Base-by-base conservation (phyloP, 2,888 invertebrate species). In the Ichneumon xanthorius region DNA sequence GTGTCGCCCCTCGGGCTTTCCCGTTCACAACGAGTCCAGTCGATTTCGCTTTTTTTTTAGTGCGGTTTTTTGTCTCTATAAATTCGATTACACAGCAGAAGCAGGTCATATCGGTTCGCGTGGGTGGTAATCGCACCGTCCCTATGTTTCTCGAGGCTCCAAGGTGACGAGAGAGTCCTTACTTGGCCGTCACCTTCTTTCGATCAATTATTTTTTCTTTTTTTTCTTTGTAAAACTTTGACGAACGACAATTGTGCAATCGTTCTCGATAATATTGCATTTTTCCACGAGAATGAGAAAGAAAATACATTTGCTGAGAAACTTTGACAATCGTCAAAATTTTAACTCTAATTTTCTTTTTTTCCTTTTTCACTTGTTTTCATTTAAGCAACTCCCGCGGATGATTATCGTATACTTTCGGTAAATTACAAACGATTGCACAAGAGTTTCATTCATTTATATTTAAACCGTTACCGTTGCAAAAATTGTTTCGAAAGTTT, bases 11-110 rank as follows among this genome's bases (percentile, higher is more conserved):
- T 30, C 45, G 71, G 63, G 67, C 63, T 71, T 76, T 48, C 53
- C 37, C 75, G 53, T 65, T 77, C 63, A n/a, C 53, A 65, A 63
- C 79, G 55, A 76, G 53, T 75, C 75, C 40, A 71, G 67, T 79
- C 48, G 48, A 65, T 78, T 70, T 45, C 37, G 19, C 33, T 19
- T 55, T 11, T 22, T 61, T 58, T 67, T 61, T 26, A 1, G 22
- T 61, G 37, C 26, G 14, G 33, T 78, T 45, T 67, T 40, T 11
- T 58, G 19, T 63, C n/a, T 71, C 58, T 45, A 68, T 48, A 48
- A 80, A 14, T 80, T 45, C 67, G 80, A 73, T 79, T 53, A 26
- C 65, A 78, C 45, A 45, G 37, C 61, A 37, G 37, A 79, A 48
- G 37, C 55, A 58, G 58, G 30, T 37, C 14, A 16, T 73, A 22